These are phyloP conservation scores for Conopomorpha cramerella DNA, from an alignment of 1,140 invertebrate genomes.

Conservation along the genomic window DNA sequence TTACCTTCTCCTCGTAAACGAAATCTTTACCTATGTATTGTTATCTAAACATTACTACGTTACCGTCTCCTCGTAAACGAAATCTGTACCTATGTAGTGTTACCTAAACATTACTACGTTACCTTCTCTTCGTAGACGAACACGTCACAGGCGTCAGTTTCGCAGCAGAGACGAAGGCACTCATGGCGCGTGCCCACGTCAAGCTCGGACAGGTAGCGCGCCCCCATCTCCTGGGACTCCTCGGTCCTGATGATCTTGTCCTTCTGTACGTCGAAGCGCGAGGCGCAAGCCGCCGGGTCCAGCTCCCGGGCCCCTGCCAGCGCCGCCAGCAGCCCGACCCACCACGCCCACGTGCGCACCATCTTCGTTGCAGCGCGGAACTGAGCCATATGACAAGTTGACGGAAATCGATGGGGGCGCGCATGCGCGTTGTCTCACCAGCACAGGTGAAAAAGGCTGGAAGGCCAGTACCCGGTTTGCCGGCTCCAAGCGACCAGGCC, in stretches of 20 bases:
- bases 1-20: too few relatives aligned
- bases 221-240: constrained; percentile 84
- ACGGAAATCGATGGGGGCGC: background rate
- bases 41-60: background rate
- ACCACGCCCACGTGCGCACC: constrained; percentile 11
- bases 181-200: constrained; percentile 79
- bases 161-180: constrained; percentile 84
- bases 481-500: constrained; percentile 3
- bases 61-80: too few relatives aligned
- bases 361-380: constrained; percentile 16
- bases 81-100: too few relatives aligned
- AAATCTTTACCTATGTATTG: too few relatives aligned
- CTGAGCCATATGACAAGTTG: constrained; percentile 1
- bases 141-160: constrained; percentile 85
- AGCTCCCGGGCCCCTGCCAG: constrained; percentile 32
- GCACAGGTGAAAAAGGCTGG: background rate
- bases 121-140: constrained; percentile 93
- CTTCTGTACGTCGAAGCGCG: constrained; percentile 82
- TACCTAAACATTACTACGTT: too few relatives aligned
- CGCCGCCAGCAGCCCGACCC: constrained; percentile 6
- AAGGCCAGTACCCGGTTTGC: background rate
- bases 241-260: constrained; percentile 91
- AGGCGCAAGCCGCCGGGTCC: constrained; percentile 53
- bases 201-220: constrained; percentile 84
- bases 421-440: background rate